A percentile compares a stretch with the other conserved stretches of the same genome.
Conservation (phyloP, 2,888 invertebrate species). For the Odontothrips loti region DNA sequence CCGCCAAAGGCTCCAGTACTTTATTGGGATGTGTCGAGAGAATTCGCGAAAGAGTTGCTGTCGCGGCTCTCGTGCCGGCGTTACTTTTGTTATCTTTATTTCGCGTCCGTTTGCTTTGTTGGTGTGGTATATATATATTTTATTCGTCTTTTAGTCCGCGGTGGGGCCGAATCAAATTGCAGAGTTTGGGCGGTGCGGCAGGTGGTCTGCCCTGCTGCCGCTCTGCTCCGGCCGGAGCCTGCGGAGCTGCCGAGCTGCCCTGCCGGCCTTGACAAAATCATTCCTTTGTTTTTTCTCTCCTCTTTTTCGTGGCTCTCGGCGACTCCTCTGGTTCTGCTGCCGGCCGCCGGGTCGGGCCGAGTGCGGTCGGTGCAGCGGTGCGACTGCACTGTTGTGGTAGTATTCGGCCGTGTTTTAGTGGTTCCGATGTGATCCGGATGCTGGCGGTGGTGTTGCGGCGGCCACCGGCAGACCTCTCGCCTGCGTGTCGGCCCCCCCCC, state of each 20-base stretch:
- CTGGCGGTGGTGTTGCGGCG: slow-evolving; percentile 36
- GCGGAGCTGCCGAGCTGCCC: slow-evolving; percentile 39
- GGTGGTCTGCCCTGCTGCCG: slow-evolving; percentile 9
- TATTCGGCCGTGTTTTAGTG: slow-evolving; percentile 25
- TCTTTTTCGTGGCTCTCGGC: slow-evolving; percentile 1
- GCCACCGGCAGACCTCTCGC: slow-evolving; percentile 39
- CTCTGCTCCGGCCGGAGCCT: slow-evolving; percentile 44
- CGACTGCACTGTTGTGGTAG: not conserved
- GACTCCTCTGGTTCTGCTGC: too few species aligned
- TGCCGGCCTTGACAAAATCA: slow-evolving; percentile 20
- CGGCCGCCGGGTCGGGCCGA: too few species aligned
- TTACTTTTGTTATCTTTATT: not conserved
- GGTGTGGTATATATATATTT: too few species aligned
- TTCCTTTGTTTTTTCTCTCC: slow-evolving; percentile 5
- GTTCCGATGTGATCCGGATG: slow-evolving; percentile 30
- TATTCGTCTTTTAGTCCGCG: not conserved
- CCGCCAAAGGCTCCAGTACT: not conserved
- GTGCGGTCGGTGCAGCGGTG: not conserved
- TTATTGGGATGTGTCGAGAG: not conserved
- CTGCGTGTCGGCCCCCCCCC: slow-evolving; percentile 42
- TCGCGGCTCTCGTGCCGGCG: slow-evolving; percentile 6
- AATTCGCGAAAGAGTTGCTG: slow-evolving; percentile 4
- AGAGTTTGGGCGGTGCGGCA: slow-evolving; percentile 30
- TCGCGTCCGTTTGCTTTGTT: not conserved
- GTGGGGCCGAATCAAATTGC: slow-evolving; percentile 9